Conservation (phyloP, 1,140 invertebrate genomes). For the Triops longicaudatus region DNA sequence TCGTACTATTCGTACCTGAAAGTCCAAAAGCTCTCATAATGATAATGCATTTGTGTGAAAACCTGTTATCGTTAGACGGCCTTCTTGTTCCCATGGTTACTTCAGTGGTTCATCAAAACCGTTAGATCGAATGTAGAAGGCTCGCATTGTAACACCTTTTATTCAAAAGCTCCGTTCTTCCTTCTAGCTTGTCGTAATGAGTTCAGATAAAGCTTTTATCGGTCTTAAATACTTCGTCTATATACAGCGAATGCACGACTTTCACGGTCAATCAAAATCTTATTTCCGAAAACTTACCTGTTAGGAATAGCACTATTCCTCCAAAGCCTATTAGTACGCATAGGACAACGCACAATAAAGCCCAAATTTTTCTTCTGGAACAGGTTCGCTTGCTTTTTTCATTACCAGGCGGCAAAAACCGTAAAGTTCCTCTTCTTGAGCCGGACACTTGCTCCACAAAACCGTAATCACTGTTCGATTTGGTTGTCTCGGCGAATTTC, state of each 20-base stretch:
- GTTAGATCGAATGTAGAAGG: neutral
- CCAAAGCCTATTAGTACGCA: neutral
- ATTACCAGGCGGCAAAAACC: neutral
- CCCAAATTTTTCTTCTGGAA: neutral
- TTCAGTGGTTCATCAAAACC: neutral
- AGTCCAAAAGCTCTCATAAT: neutral
- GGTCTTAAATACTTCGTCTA: neutral
- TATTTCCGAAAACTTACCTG: neutral
- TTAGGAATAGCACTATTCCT: neutral
- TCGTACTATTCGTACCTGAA: neutral
- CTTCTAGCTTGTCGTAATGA: neutral
- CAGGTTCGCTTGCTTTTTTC: neutral
- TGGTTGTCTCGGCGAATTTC: neutral
- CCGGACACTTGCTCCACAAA: conserved; percentile 11
- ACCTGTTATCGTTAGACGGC: neutral
- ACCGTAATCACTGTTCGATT: neutral
- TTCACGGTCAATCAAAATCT: neutral
- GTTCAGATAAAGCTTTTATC: neutral
- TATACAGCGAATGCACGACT: neutral
- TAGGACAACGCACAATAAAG: neutral
- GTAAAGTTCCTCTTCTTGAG: neutral
- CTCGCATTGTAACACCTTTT: neutral
- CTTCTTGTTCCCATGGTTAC: neutral
- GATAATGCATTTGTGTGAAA: neutral
- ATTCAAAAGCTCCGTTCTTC: neutral